These are phyloP conservation scores for Drosophila merina DNA, from an alignment of 2,888 invertebrate species.

Conservation along the genomic window DNA sequence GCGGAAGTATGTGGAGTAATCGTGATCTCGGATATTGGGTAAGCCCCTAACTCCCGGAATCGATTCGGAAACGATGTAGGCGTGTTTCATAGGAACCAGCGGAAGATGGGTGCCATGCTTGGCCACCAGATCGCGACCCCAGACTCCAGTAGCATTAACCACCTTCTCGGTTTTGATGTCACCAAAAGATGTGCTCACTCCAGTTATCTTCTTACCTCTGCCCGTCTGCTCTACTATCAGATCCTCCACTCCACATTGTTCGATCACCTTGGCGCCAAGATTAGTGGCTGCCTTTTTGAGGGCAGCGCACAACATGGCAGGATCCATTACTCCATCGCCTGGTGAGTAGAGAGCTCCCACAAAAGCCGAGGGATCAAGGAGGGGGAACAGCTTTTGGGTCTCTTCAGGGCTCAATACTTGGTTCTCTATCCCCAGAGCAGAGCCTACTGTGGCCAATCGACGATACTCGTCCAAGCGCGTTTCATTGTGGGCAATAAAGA, in stretches of 20 bases:
- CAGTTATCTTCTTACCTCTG: slow-evolving; percentile 87
- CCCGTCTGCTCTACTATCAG: slow-evolving; percentile 87
- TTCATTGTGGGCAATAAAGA: slow-evolving; percentile 92
- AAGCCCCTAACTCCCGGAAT: slow-evolving; percentile 90
- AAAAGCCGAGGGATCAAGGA: slow-evolving; percentile 90
- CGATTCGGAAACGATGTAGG: slow-evolving; percentile 92
- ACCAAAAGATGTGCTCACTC: slow-evolving; percentile 90
- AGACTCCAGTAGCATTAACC: slow-evolving; percentile 90
- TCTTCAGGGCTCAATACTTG: slow-evolving; percentile 89
- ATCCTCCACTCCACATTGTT: slow-evolving; percentile 90
- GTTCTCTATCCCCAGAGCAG: slow-evolving; percentile 91
- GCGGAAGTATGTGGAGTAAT: slow-evolving; percentile 91
- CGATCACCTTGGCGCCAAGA: slow-evolving; percentile 89
- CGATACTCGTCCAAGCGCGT: slow-evolving; percentile 93
- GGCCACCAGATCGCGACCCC: slow-evolving; percentile 89
- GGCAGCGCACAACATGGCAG: slow-evolving; percentile 91
- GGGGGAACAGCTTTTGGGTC: slow-evolving; percentile 90
- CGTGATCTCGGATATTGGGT: slow-evolving; percentile 95
- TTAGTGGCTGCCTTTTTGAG: slow-evolving; percentile 89
- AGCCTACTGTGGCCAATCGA: slow-evolving; percentile 91
- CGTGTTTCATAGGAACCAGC: slow-evolving; percentile 93
- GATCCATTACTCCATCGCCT: slow-evolving; percentile 93
- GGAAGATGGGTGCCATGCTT: slow-evolving; percentile 87
- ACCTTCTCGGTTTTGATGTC: slow-evolving; percentile 90
- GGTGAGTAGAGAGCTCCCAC: slow-evolving; percentile 91